Evolutionary conservation across 2,113 vertebrate genomes (phyloP), one percentile per base, ranked within the genome.

Genomic region (Ramphastos sulfuratus): DNA sequence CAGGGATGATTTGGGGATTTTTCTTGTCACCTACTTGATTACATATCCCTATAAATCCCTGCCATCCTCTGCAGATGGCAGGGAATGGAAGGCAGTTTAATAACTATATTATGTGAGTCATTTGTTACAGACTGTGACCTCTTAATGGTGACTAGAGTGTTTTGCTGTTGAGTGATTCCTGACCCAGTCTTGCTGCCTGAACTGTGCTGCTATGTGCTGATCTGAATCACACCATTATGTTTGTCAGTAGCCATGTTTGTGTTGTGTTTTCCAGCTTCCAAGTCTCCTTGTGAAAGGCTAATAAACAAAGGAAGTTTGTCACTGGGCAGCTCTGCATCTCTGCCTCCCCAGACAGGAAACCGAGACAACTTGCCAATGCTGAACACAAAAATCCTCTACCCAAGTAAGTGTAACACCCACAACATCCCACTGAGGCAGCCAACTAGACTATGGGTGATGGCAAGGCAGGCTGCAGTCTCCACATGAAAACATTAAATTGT

Each of bases 361-460:
- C 95, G 98, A 56, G 99, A 99, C 42, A 97, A 98, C 91, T 96
- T 99, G 97, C 98, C 98, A 15, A 98, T 98, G 87, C 97, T 99
- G 71, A 99, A 98, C 96, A 97, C 98, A 60, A 99, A 99, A 97
- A 98, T 99, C 91, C 97, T 99, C 23, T 99, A 98, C 92, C 98
- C 99, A 14, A 98, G 99, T 99, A 92, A 98, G 98, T 97, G 71
- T 48, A 7, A 72, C 33, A 65, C 13, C 63, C 60, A n/a, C 58
- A 21, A 6, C 23, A 35, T 54, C 37, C 30, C 13, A 44, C 4
- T 12, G 3, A 63, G 27, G 77, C 83, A 79, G 90, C 92, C 89
- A 92, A 2, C 17, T 60, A 35, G 74, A 50, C 65, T 46, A 33
- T 5, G 23, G 64, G 70, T 63, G 52, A 64, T 20, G 54, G 75